These are phyloP conservation scores for Coremacera marginata DNA, from an alignment of 2,888 invertebrate species.

Conservation along the genomic window DNA sequence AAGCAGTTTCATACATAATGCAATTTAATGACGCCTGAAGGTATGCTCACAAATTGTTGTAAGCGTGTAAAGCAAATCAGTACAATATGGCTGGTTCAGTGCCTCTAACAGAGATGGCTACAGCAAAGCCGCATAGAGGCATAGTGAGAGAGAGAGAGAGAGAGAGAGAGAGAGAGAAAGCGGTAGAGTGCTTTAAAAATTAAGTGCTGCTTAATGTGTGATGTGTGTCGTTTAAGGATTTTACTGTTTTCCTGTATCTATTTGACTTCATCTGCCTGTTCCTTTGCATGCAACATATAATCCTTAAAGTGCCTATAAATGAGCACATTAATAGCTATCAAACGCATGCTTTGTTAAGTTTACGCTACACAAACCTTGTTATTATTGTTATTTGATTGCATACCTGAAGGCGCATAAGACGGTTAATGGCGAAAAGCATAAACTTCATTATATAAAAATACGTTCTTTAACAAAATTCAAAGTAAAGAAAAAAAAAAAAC, in stretches of 20 bases:
- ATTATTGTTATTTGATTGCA: neutral
- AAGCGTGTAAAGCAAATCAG: neutral
- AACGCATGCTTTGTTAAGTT: no score
- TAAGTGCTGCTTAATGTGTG: neutral
- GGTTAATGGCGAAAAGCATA: neutral
- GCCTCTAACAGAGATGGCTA: neutral
- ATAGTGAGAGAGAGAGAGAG: neutral
- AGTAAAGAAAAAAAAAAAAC: neutral
- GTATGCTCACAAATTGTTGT: neutral
- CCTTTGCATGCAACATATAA: no score
- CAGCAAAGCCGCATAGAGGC: neutral
- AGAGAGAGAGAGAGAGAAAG: neutral
- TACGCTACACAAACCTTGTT: no score
- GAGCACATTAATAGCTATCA: no score
- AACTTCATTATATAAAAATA: neutral
- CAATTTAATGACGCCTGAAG: conserved; percentile 22
- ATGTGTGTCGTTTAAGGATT: neutral
- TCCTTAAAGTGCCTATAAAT: no score
- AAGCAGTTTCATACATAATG: conserved; percentile 3
- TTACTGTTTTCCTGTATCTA: neutral
- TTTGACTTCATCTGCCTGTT: neutral
- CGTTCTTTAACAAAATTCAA: neutral
- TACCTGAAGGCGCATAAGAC: neutral
- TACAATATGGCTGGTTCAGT: neutral
- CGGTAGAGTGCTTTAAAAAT: neutral